phyloP scores from a whole-genome alignment of 1,140 invertebrate genomes.

The Cydia pomonella region DNA sequence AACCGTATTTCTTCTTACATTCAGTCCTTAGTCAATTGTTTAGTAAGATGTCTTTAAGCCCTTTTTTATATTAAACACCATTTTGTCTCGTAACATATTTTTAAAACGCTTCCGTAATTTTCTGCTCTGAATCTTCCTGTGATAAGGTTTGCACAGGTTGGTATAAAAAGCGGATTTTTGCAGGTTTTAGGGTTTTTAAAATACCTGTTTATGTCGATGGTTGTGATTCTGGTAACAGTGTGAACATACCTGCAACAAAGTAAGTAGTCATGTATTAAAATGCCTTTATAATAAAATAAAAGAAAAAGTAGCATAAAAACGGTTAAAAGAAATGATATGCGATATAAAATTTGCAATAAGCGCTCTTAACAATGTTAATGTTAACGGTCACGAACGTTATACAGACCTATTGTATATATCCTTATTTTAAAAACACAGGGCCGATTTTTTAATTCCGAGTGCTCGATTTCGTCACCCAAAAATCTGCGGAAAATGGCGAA shows the following conservation, averaged over 20 bases:
- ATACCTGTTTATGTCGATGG: neutral
- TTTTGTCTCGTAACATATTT: constrained; percentile 6
- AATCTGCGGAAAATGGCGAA: too few relatives aligned
- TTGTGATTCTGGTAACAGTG: neutral
- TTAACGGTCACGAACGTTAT: too few relatives aligned
- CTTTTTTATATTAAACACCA: neutral
- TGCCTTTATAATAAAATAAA: too few relatives aligned
- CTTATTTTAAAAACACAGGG: too few relatives aligned
- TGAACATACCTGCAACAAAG: neutral
- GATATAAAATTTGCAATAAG: too few relatives aligned
- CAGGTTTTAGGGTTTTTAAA: neutral
- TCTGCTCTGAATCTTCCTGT: neutral
- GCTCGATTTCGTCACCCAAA: too few relatives aligned
- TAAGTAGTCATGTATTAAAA: neutral
- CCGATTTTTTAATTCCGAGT: too few relatives aligned
- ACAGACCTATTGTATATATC: too few relatives aligned
- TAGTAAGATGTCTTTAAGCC: neutral
- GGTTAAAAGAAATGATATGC: too few relatives aligned
- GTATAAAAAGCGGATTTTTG: neutral
- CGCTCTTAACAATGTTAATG: too few relatives aligned
- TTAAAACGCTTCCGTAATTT: neutral
- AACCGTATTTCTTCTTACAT: too few relatives aligned
- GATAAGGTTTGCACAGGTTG: neutral
- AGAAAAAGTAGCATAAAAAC: too few relatives aligned
- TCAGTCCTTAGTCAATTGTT: neutral